Evolutionary conservation across 2,888 invertebrate genomes (phyloP).

Genomic region (Synergus umbraculus): DNA sequence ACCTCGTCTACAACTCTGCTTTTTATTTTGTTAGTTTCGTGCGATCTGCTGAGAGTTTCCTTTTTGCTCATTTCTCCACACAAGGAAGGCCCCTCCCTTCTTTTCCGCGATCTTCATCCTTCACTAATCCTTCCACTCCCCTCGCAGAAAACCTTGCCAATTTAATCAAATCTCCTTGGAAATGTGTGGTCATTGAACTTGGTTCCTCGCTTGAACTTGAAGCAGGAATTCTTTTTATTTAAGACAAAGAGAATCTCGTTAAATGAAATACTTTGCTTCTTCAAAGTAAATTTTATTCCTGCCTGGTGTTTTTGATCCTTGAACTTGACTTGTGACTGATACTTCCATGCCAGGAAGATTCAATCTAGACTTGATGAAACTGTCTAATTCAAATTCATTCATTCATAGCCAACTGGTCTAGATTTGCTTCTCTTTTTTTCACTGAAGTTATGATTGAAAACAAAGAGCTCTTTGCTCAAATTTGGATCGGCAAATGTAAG

Average conservation of each 20-base stretch:
- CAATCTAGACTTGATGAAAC: background rate
- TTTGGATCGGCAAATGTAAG: no score
- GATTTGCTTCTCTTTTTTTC: no score
- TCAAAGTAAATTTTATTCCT: no score
- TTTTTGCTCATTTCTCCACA: constrained; percentile 22
- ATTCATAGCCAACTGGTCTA: background rate
- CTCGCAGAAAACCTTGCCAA: background rate
- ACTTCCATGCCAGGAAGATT: background rate
- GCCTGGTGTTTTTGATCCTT: background rate
- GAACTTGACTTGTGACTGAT: background rate
- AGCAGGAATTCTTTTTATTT: constrained; percentile 27
- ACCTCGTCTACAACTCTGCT: constrained; percentile 18
- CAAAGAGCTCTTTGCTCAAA: no score
- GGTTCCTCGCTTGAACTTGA: background rate
- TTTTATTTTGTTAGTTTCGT: constrained; percentile 15
- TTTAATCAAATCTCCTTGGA: constrained; percentile 14
- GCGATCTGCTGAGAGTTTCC: background rate
- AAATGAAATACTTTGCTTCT: no score
- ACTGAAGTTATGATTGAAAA: no score
- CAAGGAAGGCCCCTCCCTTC: constrained; percentile 12
- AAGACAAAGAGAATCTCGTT: background rate
- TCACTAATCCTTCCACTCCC: constrained; percentile 43
- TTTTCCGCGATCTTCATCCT: constrained; percentile 43
- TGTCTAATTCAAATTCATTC: background rate
- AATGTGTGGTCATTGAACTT: constrained; percentile 5